Evolutionary conservation across 2,113 vertebrate species (phyloP).

Genomic region (Gnathonemus longibarbis): DNA sequence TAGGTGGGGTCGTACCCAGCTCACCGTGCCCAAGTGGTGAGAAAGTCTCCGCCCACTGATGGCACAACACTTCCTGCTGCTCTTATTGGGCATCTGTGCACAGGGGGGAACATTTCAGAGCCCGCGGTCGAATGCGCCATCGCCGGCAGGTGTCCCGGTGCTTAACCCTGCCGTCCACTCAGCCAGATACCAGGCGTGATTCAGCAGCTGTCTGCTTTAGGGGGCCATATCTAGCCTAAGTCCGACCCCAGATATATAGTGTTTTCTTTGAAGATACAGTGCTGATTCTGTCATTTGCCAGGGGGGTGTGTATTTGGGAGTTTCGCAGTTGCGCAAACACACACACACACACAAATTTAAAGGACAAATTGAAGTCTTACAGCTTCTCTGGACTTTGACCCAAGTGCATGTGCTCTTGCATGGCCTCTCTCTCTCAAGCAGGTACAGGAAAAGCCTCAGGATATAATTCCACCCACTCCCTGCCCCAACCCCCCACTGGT

Average conservation of each 20-base stretch:
- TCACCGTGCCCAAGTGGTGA: not conserved
- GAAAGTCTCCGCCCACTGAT: not conserved
- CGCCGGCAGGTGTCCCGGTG: not conserved
- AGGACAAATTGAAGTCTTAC: not conserved
- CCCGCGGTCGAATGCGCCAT: not conserved
- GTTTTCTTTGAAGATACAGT: not conserved
- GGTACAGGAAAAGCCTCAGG: conserved; percentile 19
- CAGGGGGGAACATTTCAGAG: not conserved
- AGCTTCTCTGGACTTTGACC: not conserved
- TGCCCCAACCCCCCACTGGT: not conserved
- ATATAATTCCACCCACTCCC: not conserved
- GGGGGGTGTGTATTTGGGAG: not conserved
- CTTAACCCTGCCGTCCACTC: not conserved
- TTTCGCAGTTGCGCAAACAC: not conserved
- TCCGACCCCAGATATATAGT: not conserved
- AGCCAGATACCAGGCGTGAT: not conserved
- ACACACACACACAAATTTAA: not conserved
- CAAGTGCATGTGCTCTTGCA: not conserved
- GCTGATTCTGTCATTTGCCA: not conserved
- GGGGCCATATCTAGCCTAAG: not conserved
- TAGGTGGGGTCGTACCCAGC: not conserved
- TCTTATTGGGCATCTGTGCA: not conserved
- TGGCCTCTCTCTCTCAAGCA: not conserved
- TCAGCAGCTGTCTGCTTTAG: not conserved
- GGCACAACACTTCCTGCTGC: not conserved